phyloP scores from a whole-genome alignment of 2,797 vertebrate species.

The Pipistrellus nathusii region DNA sequence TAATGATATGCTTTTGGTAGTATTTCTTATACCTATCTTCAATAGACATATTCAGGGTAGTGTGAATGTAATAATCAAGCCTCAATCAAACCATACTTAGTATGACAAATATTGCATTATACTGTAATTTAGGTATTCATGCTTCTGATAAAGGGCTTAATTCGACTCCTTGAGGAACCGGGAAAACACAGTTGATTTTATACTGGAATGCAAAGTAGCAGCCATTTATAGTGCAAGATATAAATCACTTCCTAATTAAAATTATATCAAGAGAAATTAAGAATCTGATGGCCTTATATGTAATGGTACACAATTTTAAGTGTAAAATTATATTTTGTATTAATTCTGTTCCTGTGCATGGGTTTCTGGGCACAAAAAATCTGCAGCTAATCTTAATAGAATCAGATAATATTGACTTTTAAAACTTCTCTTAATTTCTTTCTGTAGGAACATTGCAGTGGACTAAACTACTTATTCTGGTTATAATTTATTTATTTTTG shows the following conservation, averaged over 20 bases:
- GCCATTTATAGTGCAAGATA: slow-evolving; percentile 85
- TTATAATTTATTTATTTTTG: slow-evolving; percentile 81
- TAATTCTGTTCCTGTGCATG: slow-evolving; percentile 81
- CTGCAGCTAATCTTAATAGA: slow-evolving; percentile 83
- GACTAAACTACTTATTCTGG: slow-evolving; percentile 63
- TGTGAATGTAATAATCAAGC: slow-evolving; percentile 90
- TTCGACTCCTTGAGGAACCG: slow-evolving; percentile 86
- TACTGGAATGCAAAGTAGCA: slow-evolving; percentile 87
- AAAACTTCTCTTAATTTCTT: slow-evolving; percentile 82
- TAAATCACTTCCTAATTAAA: slow-evolving; percentile 90
- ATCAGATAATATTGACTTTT: slow-evolving; percentile 81
- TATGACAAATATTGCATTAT: slow-evolving; percentile 88
- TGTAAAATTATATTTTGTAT: slow-evolving; percentile 83
- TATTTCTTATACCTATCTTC: slow-evolving; percentile 89
- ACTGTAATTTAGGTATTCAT: slow-evolving; percentile 88
- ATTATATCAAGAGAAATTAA: slow-evolving; percentile 87
- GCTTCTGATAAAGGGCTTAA: slow-evolving; percentile 89
- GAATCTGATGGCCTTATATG: slow-evolving; percentile 81
- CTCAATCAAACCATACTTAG: slow-evolving; percentile 89
- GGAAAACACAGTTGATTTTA: slow-evolving; percentile 87
- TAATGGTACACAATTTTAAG: slow-evolving; percentile 84
- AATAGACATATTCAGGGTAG: slow-evolving; percentile 88
- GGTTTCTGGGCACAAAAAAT: slow-evolving; percentile 79
- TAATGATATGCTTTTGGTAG: slow-evolving; percentile 89
- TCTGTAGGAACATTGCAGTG: slow-evolving; percentile 83